These are phyloP conservation scores for Saxidomus purpurata DNA, from an alignment of 1,140 invertebrate genomes.

Conservation along the genomic window DNA sequence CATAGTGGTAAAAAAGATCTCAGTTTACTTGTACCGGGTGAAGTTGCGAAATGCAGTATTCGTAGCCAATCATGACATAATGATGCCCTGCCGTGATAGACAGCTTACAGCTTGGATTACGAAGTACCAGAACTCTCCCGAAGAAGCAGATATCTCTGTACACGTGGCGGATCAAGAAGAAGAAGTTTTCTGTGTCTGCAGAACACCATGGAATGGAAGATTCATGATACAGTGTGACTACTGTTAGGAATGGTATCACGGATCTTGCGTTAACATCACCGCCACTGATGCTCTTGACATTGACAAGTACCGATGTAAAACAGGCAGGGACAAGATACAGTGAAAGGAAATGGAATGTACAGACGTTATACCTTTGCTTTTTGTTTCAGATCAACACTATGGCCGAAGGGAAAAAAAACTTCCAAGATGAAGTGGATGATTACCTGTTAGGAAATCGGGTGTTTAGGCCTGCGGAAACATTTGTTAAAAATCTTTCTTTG, in stretches of 20 bases:
- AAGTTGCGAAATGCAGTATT: too few species aligned
- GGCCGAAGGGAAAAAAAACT: background rate
- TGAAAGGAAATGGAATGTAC: background rate
- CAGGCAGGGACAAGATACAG: background rate
- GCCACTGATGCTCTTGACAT: conserved; percentile 16
- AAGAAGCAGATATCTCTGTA: too few species aligned
- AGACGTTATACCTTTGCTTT: background rate
- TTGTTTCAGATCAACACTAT: background rate
- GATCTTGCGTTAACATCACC: conserved; percentile 42
- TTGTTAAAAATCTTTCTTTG: background rate
- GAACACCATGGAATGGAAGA: conserved; percentile 23
- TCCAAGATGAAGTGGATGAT: background rate
- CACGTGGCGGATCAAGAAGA: too few species aligned
- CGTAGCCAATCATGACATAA: too few species aligned
- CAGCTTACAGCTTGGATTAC: too few species aligned
- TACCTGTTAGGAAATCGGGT: background rate
- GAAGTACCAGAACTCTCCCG: too few species aligned
- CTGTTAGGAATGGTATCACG: conserved; percentile 58
- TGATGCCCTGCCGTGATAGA: too few species aligned
- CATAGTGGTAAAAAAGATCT: too few species aligned
- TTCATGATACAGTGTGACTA: conserved; percentile 62
- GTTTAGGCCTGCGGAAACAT: too few species aligned
- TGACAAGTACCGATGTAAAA: conserved; percentile 19
- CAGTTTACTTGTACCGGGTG: too few species aligned
- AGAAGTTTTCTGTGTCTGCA: too few species aligned